Conservation (phyloP, 2,797 vertebrate genomes). For the Petrocephalus schoutedeni region DNA sequence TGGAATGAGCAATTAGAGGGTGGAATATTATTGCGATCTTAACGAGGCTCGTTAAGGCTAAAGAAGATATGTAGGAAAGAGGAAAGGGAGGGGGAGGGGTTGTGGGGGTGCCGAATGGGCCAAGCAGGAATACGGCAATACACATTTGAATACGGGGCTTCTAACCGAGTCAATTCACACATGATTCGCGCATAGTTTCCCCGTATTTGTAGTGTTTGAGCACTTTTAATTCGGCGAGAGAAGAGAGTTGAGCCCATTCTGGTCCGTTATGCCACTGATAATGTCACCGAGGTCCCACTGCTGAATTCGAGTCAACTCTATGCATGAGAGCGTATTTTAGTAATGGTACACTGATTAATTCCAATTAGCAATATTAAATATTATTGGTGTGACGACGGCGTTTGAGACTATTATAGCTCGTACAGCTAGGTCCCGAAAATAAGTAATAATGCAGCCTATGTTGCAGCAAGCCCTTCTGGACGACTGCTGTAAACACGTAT, state of each 20-base stretch:
- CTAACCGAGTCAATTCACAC: slow-evolving; percentile 68
- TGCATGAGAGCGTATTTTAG: background rate
- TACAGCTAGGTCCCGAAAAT: slow-evolving; percentile 30
- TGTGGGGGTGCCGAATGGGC: slow-evolving; percentile 70
- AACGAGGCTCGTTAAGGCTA: slow-evolving; percentile 79
- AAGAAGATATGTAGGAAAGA: slow-evolving; percentile 75
- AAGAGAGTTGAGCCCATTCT: slow-evolving; percentile 64
- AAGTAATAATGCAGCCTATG: slow-evolving; percentile 31
- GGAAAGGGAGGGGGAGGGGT: slow-evolving; percentile 55
- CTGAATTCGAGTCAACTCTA: background rate
- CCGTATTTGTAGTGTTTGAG: slow-evolving; percentile 65
- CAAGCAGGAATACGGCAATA: slow-evolving; percentile 60
- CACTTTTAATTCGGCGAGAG: slow-evolving; percentile 60
- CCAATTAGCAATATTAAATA: slow-evolving; percentile 8
- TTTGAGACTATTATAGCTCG: slow-evolving; percentile 16
- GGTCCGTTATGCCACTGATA: slow-evolving; percentile 55
- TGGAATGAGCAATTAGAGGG: slow-evolving; percentile 90
- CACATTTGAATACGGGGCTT: slow-evolving; percentile 64
- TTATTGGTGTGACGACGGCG: slow-evolving; percentile 19
- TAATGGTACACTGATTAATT: background rate
- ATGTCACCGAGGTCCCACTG: slow-evolving; percentile 25
- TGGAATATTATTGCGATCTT: slow-evolving; percentile 87
- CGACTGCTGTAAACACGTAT: slow-evolving; percentile 40
- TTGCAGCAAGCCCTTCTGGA: slow-evolving; percentile 35
- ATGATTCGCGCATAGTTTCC: slow-evolving; percentile 68